Conservation (phyloP, 2,113 vertebrate species). For the Engraulis encrasicolus region DNA sequence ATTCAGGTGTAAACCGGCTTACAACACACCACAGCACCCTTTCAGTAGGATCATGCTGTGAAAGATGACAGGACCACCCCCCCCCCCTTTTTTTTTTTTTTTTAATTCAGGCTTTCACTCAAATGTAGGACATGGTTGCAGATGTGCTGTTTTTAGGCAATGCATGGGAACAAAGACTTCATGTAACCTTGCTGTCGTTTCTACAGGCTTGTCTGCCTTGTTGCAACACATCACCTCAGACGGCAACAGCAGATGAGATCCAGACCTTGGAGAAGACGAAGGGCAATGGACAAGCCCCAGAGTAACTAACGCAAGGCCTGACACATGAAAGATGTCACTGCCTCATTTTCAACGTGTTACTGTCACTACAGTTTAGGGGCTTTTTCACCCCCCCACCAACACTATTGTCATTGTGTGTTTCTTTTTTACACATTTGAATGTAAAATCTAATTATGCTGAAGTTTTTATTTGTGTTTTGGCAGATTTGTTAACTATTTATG, state of each 20-base stretch:
- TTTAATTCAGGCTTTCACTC: not conserved
- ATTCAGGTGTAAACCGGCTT: constrained; percentile 32
- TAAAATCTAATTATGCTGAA: constrained; percentile 12
- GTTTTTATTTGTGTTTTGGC: not conserved
- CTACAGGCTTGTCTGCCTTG: constrained; percentile 87
- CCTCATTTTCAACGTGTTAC: constrained; percentile 4
- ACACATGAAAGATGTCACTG: constrained; percentile 8
- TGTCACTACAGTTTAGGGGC: not conserved
- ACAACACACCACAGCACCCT: constrained; percentile 54
- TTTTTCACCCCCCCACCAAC: too few relatives aligned
- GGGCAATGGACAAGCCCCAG: constrained; percentile 82
- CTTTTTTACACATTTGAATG: constrained; percentile 1
- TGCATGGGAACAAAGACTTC: not conserved
- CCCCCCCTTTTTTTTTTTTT: too few relatives aligned
- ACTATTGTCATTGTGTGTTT: not conserved
- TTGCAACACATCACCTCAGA: constrained; percentile 81
- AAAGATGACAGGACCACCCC: not conserved
- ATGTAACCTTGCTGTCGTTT: constrained; percentile 61
- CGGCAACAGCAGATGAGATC: constrained; percentile 81
- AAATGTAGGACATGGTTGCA: not conserved
- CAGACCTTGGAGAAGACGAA: constrained; percentile 90
- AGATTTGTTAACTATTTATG: constrained; percentile 16
- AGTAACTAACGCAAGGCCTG: constrained; percentile 78
- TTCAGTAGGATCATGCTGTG: constrained; percentile 17
- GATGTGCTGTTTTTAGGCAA: not conserved